Base-by-base conservation (phyloP, 2,888 invertebrate genomes). In the Lomographa bimaculata region DNA sequence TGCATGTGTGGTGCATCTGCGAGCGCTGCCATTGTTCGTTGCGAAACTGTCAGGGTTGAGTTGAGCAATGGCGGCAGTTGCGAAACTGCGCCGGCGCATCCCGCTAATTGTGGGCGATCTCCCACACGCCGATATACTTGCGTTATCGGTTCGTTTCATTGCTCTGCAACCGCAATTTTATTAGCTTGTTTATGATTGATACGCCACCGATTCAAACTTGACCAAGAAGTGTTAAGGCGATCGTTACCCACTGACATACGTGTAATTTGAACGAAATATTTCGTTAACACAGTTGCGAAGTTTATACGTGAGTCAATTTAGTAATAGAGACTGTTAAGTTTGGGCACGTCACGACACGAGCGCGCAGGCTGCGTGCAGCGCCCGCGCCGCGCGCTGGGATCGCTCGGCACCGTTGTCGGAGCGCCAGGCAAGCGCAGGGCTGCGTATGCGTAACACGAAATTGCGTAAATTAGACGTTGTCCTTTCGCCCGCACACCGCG, bases 31-130 rank as follows among this genome's bases (percentile, higher is more conserved):
- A 84, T 85, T 85, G 84, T 84, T 75, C 64, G 69, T 84, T 84
- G 76, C 86, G 79, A 85, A 85, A 87, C 77, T 79, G 82, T 85
- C 87, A 86, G 87, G 86, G 87, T 85, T 84, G 81, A 76, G 82
- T 86, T 84, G 79, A 81, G 84, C 81, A 86, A 86, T 64, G 63
- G 68, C 69, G 62, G 61, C 66, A 46, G 62, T 86, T 85, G 85
- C 82, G 80, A 84, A 81, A 85, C 72, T 40, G 57, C 66, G 65
- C 64, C 62, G 61, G 65, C 73, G 74, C 83, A 80, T 85, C 84
- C 84, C 83, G 82, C 77, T 83, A 75, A 82, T 81, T 82, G 76
- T 82, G 72, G 70, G 68, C 79, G 76, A 76, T 81, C 80, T 79
- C 80, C 73, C 76, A 76, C 73, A 72, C 69, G 20, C 23, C 34